phyloP scores from a whole-genome alignment of 35 echinoderm and acorn worm species.

The Hemicentrotus pulcherrimus region DNA sequence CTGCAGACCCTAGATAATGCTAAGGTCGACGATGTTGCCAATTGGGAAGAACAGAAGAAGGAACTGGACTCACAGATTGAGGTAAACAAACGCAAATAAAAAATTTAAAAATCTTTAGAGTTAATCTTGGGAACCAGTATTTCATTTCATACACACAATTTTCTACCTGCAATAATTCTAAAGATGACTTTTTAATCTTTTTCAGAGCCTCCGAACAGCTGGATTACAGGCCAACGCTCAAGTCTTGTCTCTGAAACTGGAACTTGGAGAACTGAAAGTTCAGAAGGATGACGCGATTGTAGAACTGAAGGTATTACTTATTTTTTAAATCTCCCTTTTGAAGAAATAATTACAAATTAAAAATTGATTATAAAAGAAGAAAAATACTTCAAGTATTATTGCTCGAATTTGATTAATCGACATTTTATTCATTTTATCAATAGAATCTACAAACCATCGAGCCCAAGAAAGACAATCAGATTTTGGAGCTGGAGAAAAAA shows the following conservation, averaged over 20 bases:
- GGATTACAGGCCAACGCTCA: neutral
- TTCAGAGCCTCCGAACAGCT: neutral
- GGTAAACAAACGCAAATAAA: neutral
- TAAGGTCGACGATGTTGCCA: neutral
- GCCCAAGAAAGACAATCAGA: neutral
- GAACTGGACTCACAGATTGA: neutral
- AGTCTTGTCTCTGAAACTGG: neutral
- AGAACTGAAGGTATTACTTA: neutral
- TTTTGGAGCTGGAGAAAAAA: constrained; percentile 14
- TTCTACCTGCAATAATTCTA: neutral
- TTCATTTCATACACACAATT: neutral
- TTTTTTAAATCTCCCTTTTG: no score
- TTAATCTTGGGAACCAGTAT: neutral
- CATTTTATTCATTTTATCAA: neutral
- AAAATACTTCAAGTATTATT: no score
- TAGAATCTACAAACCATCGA: neutral
- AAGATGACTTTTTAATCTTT: neutral
- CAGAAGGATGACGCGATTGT: neutral
- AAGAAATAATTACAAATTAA: no score
- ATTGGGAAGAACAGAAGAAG: neutral
- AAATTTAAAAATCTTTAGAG: neutral
- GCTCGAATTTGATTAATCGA: no score
- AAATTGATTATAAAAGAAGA: no score
- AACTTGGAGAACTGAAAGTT: neutral
- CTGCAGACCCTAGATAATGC: neutral